Evolutionary conservation across 2,113 vertebrate genomes (phyloP), one percentile per base, ranked within the genome.

Genomic region (Clarias macrocephalus): DNA sequence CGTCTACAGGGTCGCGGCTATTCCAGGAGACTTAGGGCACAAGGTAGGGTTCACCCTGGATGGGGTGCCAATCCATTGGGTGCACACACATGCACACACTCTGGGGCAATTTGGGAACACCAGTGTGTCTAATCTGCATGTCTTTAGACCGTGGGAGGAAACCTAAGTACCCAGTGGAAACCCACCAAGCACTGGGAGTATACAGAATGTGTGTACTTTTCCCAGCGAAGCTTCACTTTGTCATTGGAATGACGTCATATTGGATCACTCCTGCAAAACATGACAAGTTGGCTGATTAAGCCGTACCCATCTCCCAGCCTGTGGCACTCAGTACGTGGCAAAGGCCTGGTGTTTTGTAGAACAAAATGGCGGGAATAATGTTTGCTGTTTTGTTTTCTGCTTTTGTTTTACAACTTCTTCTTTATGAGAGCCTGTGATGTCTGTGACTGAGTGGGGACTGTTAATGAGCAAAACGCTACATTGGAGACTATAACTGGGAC

Each of bases 391-490:
- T 80, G 62, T 76, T 85, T 68, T 19, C 54, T 33, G 73, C 82
- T 73, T 18, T 37, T 15, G 65, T 89, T 92, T 91, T 90, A 90
- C 81, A 82, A 68, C 75, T 82, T 68, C 30, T 83, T 30, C 87
- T 91, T 92, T 91, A 90, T 72, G 19, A 86, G 86, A 83, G 87
- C 70, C 86, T 85, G 63, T 82, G 30, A 76, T 88, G 63, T 88
- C 88, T 88, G 25, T 88, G 85, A 89, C 84, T 28, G 56, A 81
- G 87, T 62, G 73, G 83, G 65, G 79, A 88, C 28, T 84, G 87
- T 88, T 89, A 88, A 90, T 85, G 68, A 70, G 57, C 77, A 83
- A 88, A 89, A 89, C 73, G 85, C 68, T 86, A 76, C 72, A 65
- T 79, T 86, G 60, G 48, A 84, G 48, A 57, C 88, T 85, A 30